Conservation (phyloP, 2,797 vertebrate genomes). For the Rhynchonycteris naso region DNA sequence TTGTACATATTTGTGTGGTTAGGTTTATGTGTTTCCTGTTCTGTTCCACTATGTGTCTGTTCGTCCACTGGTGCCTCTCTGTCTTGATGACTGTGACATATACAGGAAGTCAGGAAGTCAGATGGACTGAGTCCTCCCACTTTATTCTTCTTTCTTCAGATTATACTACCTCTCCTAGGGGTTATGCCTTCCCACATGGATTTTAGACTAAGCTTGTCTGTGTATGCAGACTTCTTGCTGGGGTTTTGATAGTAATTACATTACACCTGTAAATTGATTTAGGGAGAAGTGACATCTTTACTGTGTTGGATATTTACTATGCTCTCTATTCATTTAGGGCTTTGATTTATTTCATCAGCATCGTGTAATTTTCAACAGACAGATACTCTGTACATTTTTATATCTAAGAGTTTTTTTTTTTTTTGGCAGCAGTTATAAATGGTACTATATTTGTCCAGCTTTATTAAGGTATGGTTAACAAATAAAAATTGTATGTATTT, state of each 20-base stretch:
- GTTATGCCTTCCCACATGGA: background rate
- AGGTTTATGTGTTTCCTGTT: background rate
- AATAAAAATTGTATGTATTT: background rate
- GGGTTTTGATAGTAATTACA: background rate
- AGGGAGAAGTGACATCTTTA: background rate
- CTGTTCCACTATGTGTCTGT: background rate
- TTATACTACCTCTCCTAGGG: background rate
- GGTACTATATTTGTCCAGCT: background rate
- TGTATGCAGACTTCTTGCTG: background rate
- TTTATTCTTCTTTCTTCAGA: background rate
- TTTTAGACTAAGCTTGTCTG: conserved; percentile 4
- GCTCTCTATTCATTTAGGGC: background rate
- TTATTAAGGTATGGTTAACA: background rate
- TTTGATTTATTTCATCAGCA: background rate
- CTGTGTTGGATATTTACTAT: background rate
- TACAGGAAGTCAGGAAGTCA: background rate
- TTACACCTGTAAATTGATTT: background rate
- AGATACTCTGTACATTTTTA: background rate
- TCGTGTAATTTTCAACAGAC: background rate
- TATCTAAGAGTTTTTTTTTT: background rate
- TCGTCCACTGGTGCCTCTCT: background rate
- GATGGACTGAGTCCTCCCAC: background rate
- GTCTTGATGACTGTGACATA: background rate
- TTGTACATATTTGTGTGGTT: background rate
- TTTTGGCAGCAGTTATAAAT: background rate